Evolutionary conservation across 2,797 vertebrate genomes (phyloP), one percentile per base, ranked within the genome.

Genomic region (Nyctibius grandis): DNA sequence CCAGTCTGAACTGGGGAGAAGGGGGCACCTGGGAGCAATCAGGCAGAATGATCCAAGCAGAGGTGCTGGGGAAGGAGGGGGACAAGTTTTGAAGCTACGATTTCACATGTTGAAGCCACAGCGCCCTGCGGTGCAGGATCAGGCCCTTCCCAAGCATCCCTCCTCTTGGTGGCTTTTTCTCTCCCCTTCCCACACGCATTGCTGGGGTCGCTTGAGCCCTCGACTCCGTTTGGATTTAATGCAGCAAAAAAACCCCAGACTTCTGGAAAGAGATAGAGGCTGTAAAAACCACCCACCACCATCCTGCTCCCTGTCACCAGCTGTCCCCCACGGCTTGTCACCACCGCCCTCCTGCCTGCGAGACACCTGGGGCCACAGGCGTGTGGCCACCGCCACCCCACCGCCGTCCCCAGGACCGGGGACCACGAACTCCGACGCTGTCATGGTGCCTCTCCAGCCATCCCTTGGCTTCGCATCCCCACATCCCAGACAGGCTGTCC

Each of bases 21-120:
- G 8, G 11, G 17, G 79, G 89, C 87, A 89, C 68, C 90, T 89
- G 94, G 90, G 91, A 95, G 59, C 48, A 73, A 93, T 59, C 74
- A 89, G 60, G 94, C 97, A 97, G 97, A 97, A 94, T 84, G 92
- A 77, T 34, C 72, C 9, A 54, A 96, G 97, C 65, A 80, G 97
- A 97, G 89, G 93, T 88, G 93, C 90, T 95, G 93, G 85, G 96
- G 80, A 96, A 93, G 61, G 42, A 89, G 6, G 6, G 13, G 51
- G 4, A n/a, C 67, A 95, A 97, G 82, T 95, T 93, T 84, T 85
- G 91, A 97, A 97, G 96, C 94, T 97, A 34, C 95, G 86, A 12
- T 96, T 96, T 96, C 73, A 53, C 69, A 44, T 85, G 68, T 8
- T 45, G 93, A 95, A 97, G 93, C 88, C 92, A 92, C 97, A 94